Percentiles rank a stretch among this genome's conserved stretches.
These are phyloP conservation scores for Dryoscopus gambensis DNA, from an alignment of 2,113 vertebrate species.

Conservation along the genomic window DNA sequence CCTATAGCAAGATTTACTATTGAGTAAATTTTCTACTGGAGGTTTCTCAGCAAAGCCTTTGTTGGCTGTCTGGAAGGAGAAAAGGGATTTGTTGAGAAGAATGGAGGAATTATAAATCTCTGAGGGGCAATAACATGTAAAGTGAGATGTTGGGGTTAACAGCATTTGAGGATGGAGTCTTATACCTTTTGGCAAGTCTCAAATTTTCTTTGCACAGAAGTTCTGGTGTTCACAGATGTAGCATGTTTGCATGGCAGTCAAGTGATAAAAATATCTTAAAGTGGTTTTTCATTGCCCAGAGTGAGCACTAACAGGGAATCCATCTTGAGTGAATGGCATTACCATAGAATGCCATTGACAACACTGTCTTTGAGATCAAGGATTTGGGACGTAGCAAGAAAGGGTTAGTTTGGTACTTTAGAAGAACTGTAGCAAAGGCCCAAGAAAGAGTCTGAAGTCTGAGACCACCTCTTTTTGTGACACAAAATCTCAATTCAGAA, in stretches of 20 bases:
- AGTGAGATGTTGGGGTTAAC: background rate
- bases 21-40: background rate
- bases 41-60: background rate
- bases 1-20: background rate
- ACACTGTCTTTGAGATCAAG: background rate
- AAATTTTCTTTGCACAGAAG: background rate
- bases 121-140: background rate
- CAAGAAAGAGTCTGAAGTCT: background rate
- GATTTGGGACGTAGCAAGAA: background rate
- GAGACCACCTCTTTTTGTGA: background rate
- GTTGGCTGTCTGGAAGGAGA: background rate
- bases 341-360: background rate
- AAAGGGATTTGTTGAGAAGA: background rate
- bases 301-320: accelerated
- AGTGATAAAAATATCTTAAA: background rate
- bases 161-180: background rate
- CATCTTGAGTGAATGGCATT: background rate
- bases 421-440: background rate
- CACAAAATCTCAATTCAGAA: background rate
- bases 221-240: background rate
- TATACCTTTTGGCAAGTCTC: background rate
- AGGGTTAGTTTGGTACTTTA: background rate
- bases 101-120: background rate
- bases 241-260: background rate
- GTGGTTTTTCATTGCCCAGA: background rate